Evolutionary conservation across 2,888 invertebrate species (phyloP).

Genomic region (Drosophila borealis): DNA sequence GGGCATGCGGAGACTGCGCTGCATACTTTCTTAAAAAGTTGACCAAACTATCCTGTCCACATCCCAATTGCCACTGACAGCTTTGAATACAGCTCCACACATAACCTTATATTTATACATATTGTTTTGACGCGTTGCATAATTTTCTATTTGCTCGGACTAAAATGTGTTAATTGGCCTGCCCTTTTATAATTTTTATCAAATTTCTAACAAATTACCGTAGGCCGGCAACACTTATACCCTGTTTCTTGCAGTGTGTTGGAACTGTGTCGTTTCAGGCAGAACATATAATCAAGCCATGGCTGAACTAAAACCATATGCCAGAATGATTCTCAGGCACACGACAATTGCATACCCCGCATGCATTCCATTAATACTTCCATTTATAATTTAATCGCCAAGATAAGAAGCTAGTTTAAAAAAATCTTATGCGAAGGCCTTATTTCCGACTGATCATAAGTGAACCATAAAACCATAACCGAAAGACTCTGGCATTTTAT

Average conservation of each 20-base stretch:
- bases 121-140: conserved; percentile 51
- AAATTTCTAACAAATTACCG: conserved; percentile 26
- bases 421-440: no score
- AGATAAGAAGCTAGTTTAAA: no score
- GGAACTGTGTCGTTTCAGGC: background rate
- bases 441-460: no score
- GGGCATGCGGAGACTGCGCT: background rate
- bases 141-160: conserved; percentile 30
- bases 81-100: background rate
- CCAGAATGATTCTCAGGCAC: no score
- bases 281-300: background rate
- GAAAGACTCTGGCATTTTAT: no score
- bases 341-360: no score
- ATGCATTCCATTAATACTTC: no score
- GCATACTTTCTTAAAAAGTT: background rate
- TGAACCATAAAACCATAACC: no score
- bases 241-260: background rate
- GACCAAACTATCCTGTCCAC: background rate
- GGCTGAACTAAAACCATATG: background rate
- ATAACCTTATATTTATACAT: background rate
- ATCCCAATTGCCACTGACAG: background rate
- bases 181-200: conserved; percentile 36
- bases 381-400: no score
- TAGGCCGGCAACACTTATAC: background rate
- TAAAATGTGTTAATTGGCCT: conserved; percentile 27